Conservation (phyloP, 2,888 invertebrate genomes). For the Dicranocentrus wangi region DNA sequence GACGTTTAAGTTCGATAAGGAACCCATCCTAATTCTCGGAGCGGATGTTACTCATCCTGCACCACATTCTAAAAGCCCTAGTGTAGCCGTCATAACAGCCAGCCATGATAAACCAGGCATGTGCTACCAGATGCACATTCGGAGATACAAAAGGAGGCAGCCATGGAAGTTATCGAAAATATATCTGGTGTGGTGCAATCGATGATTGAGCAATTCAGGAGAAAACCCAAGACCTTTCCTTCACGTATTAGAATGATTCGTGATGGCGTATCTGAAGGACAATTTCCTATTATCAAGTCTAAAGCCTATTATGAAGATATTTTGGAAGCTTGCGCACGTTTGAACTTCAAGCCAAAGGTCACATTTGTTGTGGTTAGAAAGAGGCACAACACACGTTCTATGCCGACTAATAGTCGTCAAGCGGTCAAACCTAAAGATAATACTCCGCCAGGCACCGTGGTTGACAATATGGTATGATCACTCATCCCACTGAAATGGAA, state of each 20-base stretch:
- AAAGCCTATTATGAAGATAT: slow-evolving; percentile 71
- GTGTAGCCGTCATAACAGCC: slow-evolving; percentile 67
- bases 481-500: slow-evolving; percentile 77
- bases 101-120: slow-evolving; percentile 64
- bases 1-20: slow-evolving; percentile 12
- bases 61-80: slow-evolving; percentile 73
- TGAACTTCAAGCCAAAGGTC: slow-evolving; percentile 78
- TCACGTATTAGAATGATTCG: slow-evolving; percentile 74
- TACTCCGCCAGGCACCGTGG: slow-evolving; percentile 77
- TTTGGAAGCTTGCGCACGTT: slow-evolving; percentile 77
- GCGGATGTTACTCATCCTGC: slow-evolving; percentile 77
- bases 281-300: slow-evolving; percentile 74
- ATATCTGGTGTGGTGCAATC: neutral
- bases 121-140: slow-evolving; percentile 68
- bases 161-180: slow-evolving; percentile 34
- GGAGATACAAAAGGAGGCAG: slow-evolving; percentile 57
- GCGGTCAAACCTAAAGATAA: slow-evolving; percentile 75
- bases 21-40: slow-evolving; percentile 76
- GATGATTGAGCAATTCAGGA: slow-evolving; percentile 66
- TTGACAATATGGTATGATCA: slow-evolving; percentile 77
- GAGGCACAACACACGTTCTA: slow-evolving; percentile 78
- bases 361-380: slow-evolving; percentile 80
- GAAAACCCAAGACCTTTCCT: slow-evolving; percentile 70
- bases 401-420: slow-evolving; percentile 77
- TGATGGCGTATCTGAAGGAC: slow-evolving; percentile 75